These are phyloP conservation scores for Arvicanthis niloticus DNA, from an alignment of 2,113 vertebrate genomes.

Conservation along the genomic window DNA sequence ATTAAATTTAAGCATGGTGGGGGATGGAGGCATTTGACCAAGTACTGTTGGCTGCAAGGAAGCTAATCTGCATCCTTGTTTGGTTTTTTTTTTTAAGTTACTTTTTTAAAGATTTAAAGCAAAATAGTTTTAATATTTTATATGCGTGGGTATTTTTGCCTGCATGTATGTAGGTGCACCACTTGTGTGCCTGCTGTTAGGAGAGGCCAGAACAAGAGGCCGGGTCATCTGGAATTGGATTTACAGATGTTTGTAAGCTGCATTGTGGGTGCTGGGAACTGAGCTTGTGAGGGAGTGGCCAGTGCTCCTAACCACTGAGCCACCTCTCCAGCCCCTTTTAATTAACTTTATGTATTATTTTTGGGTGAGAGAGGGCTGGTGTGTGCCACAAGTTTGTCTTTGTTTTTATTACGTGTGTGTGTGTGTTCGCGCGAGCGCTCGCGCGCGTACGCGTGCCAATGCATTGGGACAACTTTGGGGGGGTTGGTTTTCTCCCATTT, in stretches of 20 bases:
- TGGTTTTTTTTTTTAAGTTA: neutral
- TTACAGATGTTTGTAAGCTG: neutral
- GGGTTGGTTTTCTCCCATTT: neutral
- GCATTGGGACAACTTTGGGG: neutral
- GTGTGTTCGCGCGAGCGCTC: no score
- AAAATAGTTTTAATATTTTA: neutral
- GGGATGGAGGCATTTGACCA: neutral
- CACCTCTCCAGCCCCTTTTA: neutral
- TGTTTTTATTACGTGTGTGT: neutral
- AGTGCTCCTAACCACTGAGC: neutral
- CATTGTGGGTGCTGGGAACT: neutral
- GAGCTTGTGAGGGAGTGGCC: neutral
- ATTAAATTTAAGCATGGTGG: neutral
- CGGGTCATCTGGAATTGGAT: neutral
- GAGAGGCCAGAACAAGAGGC: neutral
- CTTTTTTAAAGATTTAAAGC: neutral
- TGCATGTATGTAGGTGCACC: neutral
- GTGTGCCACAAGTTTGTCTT: neutral
- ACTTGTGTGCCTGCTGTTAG: neutral
- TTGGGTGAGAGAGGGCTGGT: neutral
- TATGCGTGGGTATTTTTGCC: neutral
- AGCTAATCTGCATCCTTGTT: neutral
- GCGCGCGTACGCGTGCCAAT: no score
- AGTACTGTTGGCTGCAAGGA: neutral
- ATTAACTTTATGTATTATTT: neutral